A percentile compares a stretch with the other conserved stretches of the same genome.
Evolutionary conservation across 2,888 invertebrate genomes (phyloP).

Genomic region (Odontocerum albicorne): DNA sequence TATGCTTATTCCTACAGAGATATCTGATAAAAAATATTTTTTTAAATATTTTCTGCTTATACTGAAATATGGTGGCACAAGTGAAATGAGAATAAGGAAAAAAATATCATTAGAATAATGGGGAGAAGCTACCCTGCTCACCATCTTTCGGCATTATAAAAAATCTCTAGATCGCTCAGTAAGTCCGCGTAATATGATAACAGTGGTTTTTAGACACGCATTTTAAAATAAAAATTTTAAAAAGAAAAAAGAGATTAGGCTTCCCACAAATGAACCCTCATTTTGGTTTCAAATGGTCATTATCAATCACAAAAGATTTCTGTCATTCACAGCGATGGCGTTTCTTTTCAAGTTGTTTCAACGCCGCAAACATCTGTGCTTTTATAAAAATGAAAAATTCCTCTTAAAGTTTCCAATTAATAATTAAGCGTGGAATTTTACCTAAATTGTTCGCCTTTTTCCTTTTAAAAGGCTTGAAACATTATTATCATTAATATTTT

Average conservation of each 20-base stretch:
- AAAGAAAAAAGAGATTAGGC: constrained; percentile 26
- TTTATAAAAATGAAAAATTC: constrained; percentile 12
- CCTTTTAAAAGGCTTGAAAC: constrained; percentile 12
- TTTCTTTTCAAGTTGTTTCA: constrained; percentile 29
- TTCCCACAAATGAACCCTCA: constrained; percentile 34
- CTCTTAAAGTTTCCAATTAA: constrained; percentile 12
- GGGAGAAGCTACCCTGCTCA: too few relatives aligned
- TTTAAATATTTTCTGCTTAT: too few relatives aligned
- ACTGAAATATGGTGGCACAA: too few relatives aligned
- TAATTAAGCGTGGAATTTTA: constrained; percentile 10
- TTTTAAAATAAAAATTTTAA: constrained; percentile 30
- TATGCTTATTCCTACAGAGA: too few relatives aligned
- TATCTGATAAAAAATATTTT: too few relatives aligned
- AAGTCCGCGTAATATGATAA: constrained; percentile 27
- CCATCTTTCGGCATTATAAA: too few relatives aligned
- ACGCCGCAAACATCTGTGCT: constrained; percentile 27
- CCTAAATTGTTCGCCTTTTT: constrained; percentile 11
- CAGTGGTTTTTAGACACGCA: constrained; percentile 15
- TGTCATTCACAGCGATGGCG: constrained; percentile 32
- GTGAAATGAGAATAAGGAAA: too few relatives aligned
- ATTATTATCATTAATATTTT: constrained; percentile 19
- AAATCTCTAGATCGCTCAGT: too few relatives aligned
- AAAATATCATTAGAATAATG: too few relatives aligned
- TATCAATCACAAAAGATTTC: constrained; percentile 35
- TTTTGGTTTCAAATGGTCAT: constrained; percentile 35